phyloP scores from a whole-genome alignment of 2,797 vertebrate species.

The Mormyrops boulengeri region DNA sequence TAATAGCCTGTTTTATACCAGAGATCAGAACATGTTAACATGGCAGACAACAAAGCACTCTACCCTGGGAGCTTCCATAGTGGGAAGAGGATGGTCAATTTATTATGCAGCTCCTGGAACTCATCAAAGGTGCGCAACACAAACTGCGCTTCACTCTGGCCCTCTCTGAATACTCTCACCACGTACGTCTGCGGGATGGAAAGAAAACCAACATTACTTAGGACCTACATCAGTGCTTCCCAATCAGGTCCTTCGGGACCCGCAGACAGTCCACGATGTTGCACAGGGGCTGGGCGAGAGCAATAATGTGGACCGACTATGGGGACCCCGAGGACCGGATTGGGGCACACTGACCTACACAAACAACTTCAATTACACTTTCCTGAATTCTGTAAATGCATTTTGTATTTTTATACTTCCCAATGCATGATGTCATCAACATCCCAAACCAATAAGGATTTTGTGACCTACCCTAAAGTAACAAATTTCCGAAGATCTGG shows the following conservation, averaged over 20 bases:
- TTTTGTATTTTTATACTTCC: not conserved
- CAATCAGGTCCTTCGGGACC: not conserved
- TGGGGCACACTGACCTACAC: not conserved
- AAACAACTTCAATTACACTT: not conserved
- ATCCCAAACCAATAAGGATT: not conserved
- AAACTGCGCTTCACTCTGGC: constrained; percentile 80
- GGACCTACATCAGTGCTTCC: not conserved
- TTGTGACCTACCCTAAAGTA: not conserved
- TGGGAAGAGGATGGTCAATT: constrained; percentile 87
- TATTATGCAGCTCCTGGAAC: constrained; percentile 98
- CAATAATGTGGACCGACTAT: not conserved
- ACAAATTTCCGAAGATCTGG: not conserved
- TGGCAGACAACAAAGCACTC: constrained; percentile 27
- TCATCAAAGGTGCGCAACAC: constrained; percentile 96
- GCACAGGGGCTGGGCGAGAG: not conserved
- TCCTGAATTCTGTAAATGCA: not conserved
- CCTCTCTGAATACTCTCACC: constrained; percentile 83
- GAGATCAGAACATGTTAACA: not conserved
- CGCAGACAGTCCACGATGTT: not conserved
- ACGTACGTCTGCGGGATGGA: constrained; percentile 77
- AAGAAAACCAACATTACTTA: not conserved
- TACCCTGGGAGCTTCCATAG: constrained; percentile 96
- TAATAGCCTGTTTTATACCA: not conserved
- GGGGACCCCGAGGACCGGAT: not conserved
- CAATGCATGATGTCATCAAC: not conserved